These are phyloP conservation scores for Pseudochaenichthys georgianus DNA, from an alignment of 2,797 vertebrate genomes.

Conservation along the genomic window DNA sequence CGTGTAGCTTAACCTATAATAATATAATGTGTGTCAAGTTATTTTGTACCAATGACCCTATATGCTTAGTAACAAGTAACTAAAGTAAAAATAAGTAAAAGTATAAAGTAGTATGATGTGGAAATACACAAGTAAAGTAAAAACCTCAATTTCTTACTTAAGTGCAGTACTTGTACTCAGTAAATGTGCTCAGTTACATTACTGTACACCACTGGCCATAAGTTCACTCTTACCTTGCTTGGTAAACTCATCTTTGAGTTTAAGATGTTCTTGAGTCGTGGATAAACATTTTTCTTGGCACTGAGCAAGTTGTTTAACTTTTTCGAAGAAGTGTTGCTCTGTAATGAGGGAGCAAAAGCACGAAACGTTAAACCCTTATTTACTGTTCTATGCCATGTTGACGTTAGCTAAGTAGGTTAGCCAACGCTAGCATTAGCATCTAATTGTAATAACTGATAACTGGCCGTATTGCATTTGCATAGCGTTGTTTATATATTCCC, in stretches of 20 bases:
- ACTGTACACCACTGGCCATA: too few relatives aligned
- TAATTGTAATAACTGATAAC: neutral
- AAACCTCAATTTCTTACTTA: too few relatives aligned
- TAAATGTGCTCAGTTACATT: too few relatives aligned
- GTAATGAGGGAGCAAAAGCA: conserved; percentile 22
- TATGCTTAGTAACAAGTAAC: too few relatives aligned
- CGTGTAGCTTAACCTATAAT: too few relatives aligned
- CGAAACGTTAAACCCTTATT: neutral
- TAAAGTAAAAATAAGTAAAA: too few relatives aligned
- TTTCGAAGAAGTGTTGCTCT: conserved; percentile 99
- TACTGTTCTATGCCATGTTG: neutral
- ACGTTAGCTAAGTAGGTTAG: neutral
- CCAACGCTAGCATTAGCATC: conserved; percentile 25
- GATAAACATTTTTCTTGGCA: conserved; percentile 91
- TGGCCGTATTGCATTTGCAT: neutral
- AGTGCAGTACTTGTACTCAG: too few relatives aligned
- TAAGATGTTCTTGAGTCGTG: conserved; percentile 90
- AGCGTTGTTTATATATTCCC: accelerated
- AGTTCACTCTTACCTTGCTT: conserved; percentile 86
- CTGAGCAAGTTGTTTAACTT: conserved; percentile 93
- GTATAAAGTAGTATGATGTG: too few relatives aligned
- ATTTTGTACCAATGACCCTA: too few relatives aligned
- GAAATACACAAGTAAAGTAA: neutral
- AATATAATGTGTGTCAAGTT: too few relatives aligned
- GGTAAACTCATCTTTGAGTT: conserved; percentile 86